Evolutionary conservation across 2,113 vertebrate species (phyloP).

Genomic region (Phoenicopterus ruber): DNA sequence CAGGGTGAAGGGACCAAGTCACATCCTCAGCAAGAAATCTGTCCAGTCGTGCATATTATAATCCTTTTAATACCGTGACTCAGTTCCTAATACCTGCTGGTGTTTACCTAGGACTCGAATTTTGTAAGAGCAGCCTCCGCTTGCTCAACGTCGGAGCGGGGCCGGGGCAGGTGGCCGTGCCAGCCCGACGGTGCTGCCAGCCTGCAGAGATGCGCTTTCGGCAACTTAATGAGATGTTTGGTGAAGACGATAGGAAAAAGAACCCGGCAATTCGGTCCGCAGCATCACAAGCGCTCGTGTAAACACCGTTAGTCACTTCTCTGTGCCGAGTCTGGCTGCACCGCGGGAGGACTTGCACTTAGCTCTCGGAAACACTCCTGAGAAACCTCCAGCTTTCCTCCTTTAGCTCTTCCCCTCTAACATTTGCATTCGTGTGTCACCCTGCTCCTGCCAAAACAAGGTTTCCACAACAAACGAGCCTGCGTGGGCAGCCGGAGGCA

Average conservation of each 20-base stretch:
- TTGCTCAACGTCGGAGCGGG: neutral
- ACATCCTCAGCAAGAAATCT: neutral
- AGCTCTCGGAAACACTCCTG: neutral
- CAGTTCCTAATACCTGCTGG: neutral
- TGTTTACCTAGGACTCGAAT: neutral
- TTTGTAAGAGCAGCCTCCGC: neutral
- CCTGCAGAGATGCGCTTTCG: rapidly evolving
- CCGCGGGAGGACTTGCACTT: rapidly evolving
- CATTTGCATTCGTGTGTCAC: neutral
- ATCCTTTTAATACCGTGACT: neutral
- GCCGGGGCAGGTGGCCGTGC: neutral
- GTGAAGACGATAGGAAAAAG: neutral
- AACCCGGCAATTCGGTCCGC: rapidly evolving
- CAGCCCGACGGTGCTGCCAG: neutral
- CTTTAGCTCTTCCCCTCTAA: neutral
- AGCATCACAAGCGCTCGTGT: neutral
- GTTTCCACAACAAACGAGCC: neutral
- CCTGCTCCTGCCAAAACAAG: neutral
- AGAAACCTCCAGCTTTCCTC: neutral
- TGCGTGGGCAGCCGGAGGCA: neutral
- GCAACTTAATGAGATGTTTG: neutral
- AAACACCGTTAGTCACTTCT: neutral
- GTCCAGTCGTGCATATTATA: neutral
- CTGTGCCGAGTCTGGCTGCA: neutral
- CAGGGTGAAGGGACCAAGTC: neutral